Conservation (phyloP, 2,113 vertebrate genomes). For the Hylia prasina region DNA sequence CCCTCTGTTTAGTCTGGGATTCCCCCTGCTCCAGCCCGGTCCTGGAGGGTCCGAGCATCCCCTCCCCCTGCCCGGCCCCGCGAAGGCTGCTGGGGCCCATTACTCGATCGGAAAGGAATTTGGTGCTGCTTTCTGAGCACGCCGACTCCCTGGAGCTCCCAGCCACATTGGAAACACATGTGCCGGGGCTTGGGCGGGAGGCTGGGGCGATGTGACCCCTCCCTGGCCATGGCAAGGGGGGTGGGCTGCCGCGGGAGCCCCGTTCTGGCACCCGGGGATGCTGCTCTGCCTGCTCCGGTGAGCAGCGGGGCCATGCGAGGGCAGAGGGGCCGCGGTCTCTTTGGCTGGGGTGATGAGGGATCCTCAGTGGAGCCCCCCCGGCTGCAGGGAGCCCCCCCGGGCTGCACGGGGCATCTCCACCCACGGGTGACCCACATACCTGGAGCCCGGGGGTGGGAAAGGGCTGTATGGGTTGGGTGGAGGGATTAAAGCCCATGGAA, state of each 20-base stretch:
- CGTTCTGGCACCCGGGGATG: not conserved
- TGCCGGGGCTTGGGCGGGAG: not conserved
- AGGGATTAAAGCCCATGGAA: not conserved
- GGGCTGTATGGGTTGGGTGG: not conserved
- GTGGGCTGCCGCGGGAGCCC: not conserved
- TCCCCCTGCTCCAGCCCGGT: not conserved
- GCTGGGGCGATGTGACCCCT: not conserved
- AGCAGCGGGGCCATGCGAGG: not conserved
- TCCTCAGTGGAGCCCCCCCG: not conserved
- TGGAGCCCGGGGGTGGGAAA: not conserved
- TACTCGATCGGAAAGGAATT: conserved; percentile 71
- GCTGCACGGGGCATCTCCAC: not conserved
- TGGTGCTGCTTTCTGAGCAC: conserved; percentile 60
- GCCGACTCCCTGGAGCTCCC: conserved; percentile 59
- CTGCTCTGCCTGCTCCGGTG: not conserved
- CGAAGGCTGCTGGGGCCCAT: conserved; percentile 68
- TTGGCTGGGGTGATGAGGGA: not conserved
- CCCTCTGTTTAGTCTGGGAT: conserved; percentile 13
- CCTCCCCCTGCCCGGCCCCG: conserved; percentile 58
- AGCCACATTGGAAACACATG: conserved; percentile 72
- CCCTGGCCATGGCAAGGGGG: not conserved
- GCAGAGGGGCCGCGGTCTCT: not conserved
- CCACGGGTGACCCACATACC: not conserved
- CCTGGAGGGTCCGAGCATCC: conserved; percentile 52
- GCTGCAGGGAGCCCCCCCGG: not conserved